phyloP scores from a whole-genome alignment of 2,797 vertebrate species.

The Fratercula arctica region DNA sequence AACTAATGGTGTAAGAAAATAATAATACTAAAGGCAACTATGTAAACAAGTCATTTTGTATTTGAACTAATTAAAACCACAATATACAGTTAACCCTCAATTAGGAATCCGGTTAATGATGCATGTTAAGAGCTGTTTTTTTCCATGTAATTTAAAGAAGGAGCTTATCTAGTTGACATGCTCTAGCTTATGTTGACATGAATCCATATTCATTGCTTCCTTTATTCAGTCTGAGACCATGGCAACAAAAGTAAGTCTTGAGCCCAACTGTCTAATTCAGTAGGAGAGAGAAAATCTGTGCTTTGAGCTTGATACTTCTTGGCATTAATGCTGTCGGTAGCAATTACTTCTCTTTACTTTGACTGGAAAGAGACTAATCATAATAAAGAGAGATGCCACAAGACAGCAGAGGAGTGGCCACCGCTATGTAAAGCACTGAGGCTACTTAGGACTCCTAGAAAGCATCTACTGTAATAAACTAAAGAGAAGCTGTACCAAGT shows the following conservation, averaged over 20 bases:
- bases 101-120: not conserved
- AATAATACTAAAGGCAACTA: not conserved
- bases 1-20: not conserved
- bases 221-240: not conserved
- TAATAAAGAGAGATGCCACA: not conserved
- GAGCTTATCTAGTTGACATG: not conserved
- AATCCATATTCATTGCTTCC: constrained; percentile 22
- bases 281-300: not conserved
- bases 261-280: not conserved
- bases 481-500: not conserved
- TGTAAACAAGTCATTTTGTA: not conserved
- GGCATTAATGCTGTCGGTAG: not conserved
- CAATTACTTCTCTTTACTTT: not conserved
- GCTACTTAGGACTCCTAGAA: not conserved
- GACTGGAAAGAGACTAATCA: not conserved
- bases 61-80: not conserved
- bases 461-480: not conserved
- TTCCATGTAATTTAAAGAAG: not conserved
- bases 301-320: not conserved
- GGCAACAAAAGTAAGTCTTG: not conserved
- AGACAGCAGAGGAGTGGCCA: not conserved
- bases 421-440: not conserved
- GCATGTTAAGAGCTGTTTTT: not conserved
- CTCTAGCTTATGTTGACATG: not conserved
- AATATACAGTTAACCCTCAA: not conserved